Base-by-base conservation (phyloP, 1,140 invertebrate species). In the Myzus persicae region DNA sequence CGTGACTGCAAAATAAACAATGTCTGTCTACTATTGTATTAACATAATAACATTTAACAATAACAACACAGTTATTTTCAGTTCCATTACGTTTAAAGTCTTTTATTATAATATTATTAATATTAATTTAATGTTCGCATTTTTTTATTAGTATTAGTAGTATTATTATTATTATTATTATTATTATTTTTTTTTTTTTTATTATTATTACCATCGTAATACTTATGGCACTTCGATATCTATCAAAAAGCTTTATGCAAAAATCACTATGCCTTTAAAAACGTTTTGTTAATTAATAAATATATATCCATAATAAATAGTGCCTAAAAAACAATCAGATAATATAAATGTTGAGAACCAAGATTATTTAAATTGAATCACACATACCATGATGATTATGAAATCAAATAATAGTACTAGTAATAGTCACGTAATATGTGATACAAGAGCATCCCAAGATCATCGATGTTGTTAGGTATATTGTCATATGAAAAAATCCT, bases 121-220 rank as follows among this genome's bases (percentile, higher is more conserved):
- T 46, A 87, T 42, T 85, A 87, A 46, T 87, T 46, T 87, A 42
- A 85, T 87, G 82, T 40, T 42, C 26, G 24, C 8, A 88, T 88
- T 51, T 51, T 48, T 18, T n/a, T n/a, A n/a, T n/a, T n/a, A n/a
- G n/a, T n/a, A n/a, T n/a, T n/a, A n/a, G n/a, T n/a, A n/a, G n/a
- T 88, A 88, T 88, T 87, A n/a, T 87, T 87, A 46, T 85, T 87
- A 44, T n/a, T n/a, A n/a, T n/a, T n/a, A 42, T 42, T 42, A 76
- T n/a, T 46, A 87, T 42, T 85, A 87, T n/a, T 87, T 46, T 87
- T 51, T 51, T 51, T n/a, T 26, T 48, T 87, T 48, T 36, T 88
- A 88, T 88, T 87, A n/a, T 87, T 87, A 46, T 85, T 87, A 44
- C 7, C 18, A 18, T 84, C 38, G 8, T 26, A 26, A 40, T 84